Percentiles rank a stretch among this genome's conserved stretches.
These are phyloP conservation scores for Xenopus laevis DNA, from an alignment of 2,113 vertebrate species.

Conservation along the genomic window DNA sequence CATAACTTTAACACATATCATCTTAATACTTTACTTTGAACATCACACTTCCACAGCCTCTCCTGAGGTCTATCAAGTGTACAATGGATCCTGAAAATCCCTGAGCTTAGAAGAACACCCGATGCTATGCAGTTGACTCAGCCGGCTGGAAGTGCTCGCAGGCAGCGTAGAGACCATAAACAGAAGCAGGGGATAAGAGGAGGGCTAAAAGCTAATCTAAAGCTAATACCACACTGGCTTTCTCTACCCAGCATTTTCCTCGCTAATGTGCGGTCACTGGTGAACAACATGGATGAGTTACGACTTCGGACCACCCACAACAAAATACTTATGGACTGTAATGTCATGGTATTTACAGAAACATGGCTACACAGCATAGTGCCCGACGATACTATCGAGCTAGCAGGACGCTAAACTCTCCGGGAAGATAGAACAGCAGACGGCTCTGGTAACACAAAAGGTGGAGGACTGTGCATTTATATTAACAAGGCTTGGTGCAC, in stretches of 20 bases:
- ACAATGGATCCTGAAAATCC: too few relatives aligned
- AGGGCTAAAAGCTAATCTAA: neutral
- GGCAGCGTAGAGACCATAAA: neutral
- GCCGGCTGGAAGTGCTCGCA: neutral
- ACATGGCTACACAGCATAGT: neutral
- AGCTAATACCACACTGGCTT: neutral
- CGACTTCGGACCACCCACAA: neutral
- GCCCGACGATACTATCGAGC: neutral
- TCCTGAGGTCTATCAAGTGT: too few relatives aligned
- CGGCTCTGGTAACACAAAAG: neutral
- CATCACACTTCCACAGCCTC: too few relatives aligned
- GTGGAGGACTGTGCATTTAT: too few relatives aligned
- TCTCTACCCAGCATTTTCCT: neutral
- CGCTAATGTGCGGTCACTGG: too few relatives aligned
- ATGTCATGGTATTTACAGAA: neutral
- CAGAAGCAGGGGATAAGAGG: neutral
- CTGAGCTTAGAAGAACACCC: too few relatives aligned
- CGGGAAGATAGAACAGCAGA: neutral
- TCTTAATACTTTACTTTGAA: too few relatives aligned
- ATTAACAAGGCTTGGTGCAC: too few relatives aligned
- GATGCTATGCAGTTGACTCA: neutral
- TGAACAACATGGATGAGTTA: neutral
- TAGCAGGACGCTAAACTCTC: neutral
- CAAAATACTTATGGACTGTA: neutral
- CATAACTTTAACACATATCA: too few relatives aligned